These are phyloP conservation scores for Campylomormyrus numenius DNA, from an alignment of 2,113 vertebrate genomes.

Conservation along the genomic window DNA sequence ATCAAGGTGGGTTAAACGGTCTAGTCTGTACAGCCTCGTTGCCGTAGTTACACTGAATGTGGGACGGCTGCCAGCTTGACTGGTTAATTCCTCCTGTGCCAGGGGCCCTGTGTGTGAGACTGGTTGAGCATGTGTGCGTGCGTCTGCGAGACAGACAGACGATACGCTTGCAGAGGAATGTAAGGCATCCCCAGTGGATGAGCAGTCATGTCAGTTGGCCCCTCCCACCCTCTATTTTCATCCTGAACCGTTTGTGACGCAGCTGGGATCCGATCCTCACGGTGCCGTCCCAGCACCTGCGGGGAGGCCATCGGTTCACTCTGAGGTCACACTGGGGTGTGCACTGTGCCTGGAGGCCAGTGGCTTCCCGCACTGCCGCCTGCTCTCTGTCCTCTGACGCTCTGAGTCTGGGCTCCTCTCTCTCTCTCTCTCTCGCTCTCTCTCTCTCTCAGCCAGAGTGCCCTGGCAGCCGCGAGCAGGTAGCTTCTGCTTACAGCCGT, in stretches of 20 bases:
- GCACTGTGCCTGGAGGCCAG: not conserved
- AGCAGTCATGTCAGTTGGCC: not conserved
- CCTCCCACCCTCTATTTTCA: not conserved
- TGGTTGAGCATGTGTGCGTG: not conserved
- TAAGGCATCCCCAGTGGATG: conserved; percentile 9
- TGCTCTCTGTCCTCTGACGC: not conserved
- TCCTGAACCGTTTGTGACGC: not conserved
- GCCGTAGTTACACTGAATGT: not conserved
- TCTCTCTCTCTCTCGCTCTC: not conserved
- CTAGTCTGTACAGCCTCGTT: not conserved
- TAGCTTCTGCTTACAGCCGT: not conserved
- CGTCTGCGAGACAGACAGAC: not conserved
- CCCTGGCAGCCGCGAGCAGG: not conserved
- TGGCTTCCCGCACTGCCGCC: not conserved
- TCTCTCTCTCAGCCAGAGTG: not conserved
- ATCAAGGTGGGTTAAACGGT: not conserved
- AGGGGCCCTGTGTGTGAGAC: not conserved
- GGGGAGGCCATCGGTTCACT: not conserved
- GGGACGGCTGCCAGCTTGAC: not conserved
- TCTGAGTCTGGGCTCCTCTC: not conserved
- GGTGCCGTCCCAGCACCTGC: not conserved
- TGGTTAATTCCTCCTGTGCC: conserved; percentile 10
- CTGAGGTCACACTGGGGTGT: not conserved
- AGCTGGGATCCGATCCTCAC: not conserved
- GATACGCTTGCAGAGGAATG: conserved; percentile 11